Evolutionary conservation across 92 coral and sea anemone species (phyloP).

Genomic region (Zoanthus sansibaricus): DNA sequence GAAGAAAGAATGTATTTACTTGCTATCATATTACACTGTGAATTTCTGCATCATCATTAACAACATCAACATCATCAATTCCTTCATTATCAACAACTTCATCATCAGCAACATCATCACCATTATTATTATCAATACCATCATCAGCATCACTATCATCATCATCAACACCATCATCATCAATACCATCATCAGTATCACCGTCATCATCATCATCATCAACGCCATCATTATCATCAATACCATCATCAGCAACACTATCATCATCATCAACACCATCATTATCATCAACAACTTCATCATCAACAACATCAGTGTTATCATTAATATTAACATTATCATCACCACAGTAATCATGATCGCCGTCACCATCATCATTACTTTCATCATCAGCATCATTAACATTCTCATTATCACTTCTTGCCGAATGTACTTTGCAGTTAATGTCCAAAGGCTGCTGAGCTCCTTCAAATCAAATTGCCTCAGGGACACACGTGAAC

Average conservation of each 20-base stretch:
- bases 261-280: neutral
- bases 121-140: neutral
- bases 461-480: too few species aligned
- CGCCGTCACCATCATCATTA: too few species aligned
- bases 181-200: neutral
- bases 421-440: too few species aligned
- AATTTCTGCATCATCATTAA: too few species aligned
- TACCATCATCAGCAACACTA: neutral
- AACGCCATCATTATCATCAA: neutral
- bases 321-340: too few species aligned
- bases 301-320: too few species aligned
- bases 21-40: neutral
- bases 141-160: neutral
- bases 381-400: too few species aligned
- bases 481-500: too few species aligned
- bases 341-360: too few species aligned
- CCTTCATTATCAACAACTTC: neutral
- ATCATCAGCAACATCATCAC: neutral
- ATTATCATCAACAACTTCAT: neutral
- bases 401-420: too few species aligned
- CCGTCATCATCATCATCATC: neutral
- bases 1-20: slow-evolving; percentile 7
- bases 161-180: neutral
- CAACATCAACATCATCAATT: neutral
- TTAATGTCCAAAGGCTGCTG: too few species aligned